A percentile compares a stretch with the other conserved stretches of the same genome.
Conservation (phyloP, 2,888 invertebrate species). For the Heliconius sara region DNA sequence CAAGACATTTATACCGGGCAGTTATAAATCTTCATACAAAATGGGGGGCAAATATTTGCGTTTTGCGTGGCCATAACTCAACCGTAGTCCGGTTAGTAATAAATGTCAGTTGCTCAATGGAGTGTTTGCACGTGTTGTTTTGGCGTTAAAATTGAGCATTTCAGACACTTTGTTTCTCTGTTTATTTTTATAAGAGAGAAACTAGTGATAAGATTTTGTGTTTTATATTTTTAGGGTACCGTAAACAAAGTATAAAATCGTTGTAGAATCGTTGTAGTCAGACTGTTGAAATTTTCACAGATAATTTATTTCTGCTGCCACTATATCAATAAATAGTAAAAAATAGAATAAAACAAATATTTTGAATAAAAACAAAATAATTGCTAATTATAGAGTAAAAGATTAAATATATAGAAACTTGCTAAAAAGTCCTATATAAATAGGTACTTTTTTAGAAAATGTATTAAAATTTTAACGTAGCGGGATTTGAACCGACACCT, state of each 20-base stretch:
- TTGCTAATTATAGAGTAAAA: too few species aligned
- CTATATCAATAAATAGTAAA: too few species aligned
- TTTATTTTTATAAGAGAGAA: neutral
- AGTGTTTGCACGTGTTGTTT: constrained; percentile 29
- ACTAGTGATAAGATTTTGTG: neutral
- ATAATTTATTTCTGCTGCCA: too few species aligned
- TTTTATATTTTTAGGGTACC: neutral
- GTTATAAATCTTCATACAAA: constrained; percentile 57
- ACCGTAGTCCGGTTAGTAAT: constrained; percentile 35
- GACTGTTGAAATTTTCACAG: too few species aligned
- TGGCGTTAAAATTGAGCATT: constrained; percentile 12
- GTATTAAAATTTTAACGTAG: neutral
- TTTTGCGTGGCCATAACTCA: constrained; percentile 42
- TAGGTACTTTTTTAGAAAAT: neutral
- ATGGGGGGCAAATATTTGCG: constrained; percentile 45
- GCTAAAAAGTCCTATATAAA: neutral
- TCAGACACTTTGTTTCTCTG: neutral
- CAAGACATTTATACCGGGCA: constrained; percentile 59
- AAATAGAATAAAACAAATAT: too few species aligned
- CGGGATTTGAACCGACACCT: too few species aligned
- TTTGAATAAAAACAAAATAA: too few species aligned
- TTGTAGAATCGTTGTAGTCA: too few species aligned
- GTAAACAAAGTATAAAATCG: too few species aligned
- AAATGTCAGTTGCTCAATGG: constrained; percentile 34
- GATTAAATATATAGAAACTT: neutral